Base-by-base conservation (phyloP, 1,140 invertebrate genomes). In the Chrysomallon squamiferum region DNA sequence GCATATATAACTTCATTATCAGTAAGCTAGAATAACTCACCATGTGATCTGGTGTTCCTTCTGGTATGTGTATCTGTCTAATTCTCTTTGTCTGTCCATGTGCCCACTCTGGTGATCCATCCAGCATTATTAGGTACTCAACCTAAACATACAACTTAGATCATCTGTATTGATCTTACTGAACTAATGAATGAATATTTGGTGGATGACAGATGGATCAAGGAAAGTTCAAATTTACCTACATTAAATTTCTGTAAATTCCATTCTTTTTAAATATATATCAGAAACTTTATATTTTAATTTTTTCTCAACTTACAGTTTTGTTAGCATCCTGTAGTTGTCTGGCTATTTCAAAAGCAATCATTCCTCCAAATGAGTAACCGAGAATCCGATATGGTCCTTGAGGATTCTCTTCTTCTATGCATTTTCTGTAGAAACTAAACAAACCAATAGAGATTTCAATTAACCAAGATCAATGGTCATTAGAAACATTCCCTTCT, bases 331-430 rank as follows among this genome's bases (percentile, higher is more conserved):
- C 86, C 0, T 89, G 88, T 29, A 86, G 41, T 81, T 97, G 93
- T 38, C 98, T 83, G 1, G 92, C 92, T 90, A 98, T 97, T 87
- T 98, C 96, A 77, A 96, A 94, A 3, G 93, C 95, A 6, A 98
- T 90, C 56, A 91, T 90, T 13, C 93, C 91, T 50, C 96, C 96
- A 84, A 93, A 98, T 0, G 96, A 98, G 84, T 98, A 98, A 9
- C 96, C 96, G 29, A 92, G 88, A 47, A 99, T 83, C 25, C 89
- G 89, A 86, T 95, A 97, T 0, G 95, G 94, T 62, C 93, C 93
- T 62, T 88, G 85, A 0, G 90, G 88, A 82, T 95, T 93, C 22
- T 93, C 84, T 35, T 88, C 88, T 76, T 90, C 90, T 67, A 97
- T 90, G 13, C 65, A 59, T 59, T 71, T 70, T n/a, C 45, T 62